These are phyloP conservation scores for Deroptyus accipitrinus DNA, from an alignment of 2,113 vertebrate species.

Conservation along the genomic window DNA sequence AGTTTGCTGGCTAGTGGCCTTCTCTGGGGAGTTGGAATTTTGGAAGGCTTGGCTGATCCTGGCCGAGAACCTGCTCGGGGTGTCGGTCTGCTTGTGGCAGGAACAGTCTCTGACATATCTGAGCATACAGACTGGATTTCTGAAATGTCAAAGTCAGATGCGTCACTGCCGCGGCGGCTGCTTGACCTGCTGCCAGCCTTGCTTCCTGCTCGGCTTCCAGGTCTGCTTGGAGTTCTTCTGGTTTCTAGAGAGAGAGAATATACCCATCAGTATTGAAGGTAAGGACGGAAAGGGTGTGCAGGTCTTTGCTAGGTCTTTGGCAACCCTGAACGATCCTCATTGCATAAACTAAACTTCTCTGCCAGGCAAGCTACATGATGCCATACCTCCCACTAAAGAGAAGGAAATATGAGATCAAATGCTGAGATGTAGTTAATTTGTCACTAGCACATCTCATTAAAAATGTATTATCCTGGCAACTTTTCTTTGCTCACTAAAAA, in stretches of 20 bases:
- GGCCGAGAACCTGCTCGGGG: slow-evolving; percentile 85
- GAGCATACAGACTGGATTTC: slow-evolving; percentile 98
- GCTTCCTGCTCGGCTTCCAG: slow-evolving; percentile 85
- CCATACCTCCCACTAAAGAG: background rate
- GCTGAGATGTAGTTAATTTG: background rate
- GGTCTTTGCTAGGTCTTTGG: background rate
- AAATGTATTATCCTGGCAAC: background rate
- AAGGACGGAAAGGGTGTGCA: background rate
- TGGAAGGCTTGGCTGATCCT: slow-evolving; percentile 87
- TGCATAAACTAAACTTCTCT: background rate
- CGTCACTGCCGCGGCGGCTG: slow-evolving; percentile 94
- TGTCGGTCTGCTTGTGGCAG: slow-evolving; percentile 76
- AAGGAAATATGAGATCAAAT: background rate
- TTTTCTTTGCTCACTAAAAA: background rate
- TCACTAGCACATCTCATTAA: background rate
- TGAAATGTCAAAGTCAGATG: slow-evolving; percentile 98
- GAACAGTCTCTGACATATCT: slow-evolving; percentile 87
- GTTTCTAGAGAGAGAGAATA: slow-evolving; percentile 72
- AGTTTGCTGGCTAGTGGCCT: slow-evolving; percentile 87
- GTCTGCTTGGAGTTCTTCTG: slow-evolving; percentile 84
- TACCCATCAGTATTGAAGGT: background rate
- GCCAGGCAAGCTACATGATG: background rate
- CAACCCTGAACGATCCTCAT: background rate
- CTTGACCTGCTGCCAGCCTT: slow-evolving; percentile 96
- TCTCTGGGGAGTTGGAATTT: slow-evolving; percentile 94